Conservation (phyloP, 2,113 vertebrate species). For the Channa maculata region DNA sequence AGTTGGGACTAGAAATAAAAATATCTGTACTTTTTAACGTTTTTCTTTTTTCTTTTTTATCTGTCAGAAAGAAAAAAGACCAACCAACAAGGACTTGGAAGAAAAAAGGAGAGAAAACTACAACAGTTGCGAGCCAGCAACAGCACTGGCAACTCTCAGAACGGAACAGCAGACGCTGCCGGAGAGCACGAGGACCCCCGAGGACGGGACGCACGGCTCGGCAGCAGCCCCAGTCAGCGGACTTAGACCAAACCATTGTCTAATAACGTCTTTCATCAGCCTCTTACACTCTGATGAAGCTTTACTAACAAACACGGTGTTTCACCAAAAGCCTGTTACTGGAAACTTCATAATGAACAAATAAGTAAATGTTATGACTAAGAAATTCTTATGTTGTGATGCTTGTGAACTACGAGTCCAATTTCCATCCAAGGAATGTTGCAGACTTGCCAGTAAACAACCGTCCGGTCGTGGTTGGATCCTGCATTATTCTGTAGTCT, state of each 20-base stretch:
- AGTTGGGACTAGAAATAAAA: neutral
- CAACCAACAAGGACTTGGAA: constrained; percentile 48
- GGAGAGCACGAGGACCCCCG: neutral
- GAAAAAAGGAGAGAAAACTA: constrained; percentile 56
- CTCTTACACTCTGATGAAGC: too few species aligned
- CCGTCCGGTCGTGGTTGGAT: neutral
- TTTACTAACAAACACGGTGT: neutral
- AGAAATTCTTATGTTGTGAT: neutral
- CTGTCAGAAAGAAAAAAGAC: constrained; percentile 59
- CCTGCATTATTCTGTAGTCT: neutral
- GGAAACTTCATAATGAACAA: constrained; percentile 3
- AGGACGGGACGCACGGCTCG: neutral
- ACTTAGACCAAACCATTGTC: neutral
- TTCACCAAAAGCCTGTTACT: neutral
- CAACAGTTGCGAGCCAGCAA: constrained; percentile 30
- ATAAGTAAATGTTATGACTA: neutral
- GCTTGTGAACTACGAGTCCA: neutral
- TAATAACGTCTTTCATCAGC: neutral
- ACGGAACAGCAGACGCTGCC: constrained; percentile 13
- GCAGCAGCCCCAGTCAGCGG: neutral
- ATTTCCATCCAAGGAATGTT: neutral
- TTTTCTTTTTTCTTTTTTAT: neutral
- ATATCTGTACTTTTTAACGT: neutral
- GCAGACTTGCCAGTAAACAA: neutral
- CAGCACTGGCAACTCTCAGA: constrained; percentile 10